These are phyloP conservation scores for Hermatobates lingyangjiaoensis DNA, from an alignment of 1,140 invertebrate species.

Conservation along the genomic window DNA sequence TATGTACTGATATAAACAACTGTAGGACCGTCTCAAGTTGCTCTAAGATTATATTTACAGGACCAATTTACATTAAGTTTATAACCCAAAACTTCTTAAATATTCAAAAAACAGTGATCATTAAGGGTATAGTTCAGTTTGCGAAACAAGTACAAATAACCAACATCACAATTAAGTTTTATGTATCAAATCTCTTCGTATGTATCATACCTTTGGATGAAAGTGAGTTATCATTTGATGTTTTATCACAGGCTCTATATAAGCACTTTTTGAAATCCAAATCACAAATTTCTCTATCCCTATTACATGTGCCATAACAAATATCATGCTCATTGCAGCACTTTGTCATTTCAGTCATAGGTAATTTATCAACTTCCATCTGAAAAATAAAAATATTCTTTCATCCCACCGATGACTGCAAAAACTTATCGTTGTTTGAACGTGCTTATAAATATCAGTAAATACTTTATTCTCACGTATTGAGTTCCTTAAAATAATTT, in stretches of 20 bases:
- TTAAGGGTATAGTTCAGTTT: too few relatives aligned
- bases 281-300: slow-evolving; percentile 69
- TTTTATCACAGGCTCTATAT: slow-evolving; percentile 55
- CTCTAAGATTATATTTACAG: too few relatives aligned
- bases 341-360: slow-evolving; percentile 53
- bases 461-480: neutral
- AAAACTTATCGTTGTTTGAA: neutral
- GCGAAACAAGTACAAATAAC: too few relatives aligned
- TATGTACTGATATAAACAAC: too few relatives aligned
- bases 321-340: slow-evolving; percentile 74
- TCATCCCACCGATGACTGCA: neutral
- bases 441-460: neutral
- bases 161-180: too few relatives aligned
- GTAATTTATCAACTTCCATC: too few relatives aligned
- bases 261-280: slow-evolving; percentile 68
- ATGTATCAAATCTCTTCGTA: too few relatives aligned
- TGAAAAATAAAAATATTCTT: too few relatives aligned
- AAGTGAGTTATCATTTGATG: slow-evolving; percentile 7
- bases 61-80: too few relatives aligned
- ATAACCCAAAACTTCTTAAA: too few relatives aligned
- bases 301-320: slow-evolving; percentile 77
- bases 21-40: too few relatives aligned
- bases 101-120: too few relatives aligned
- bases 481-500: neutral
- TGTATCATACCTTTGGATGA: slow-evolving; percentile 6